A percentile compares a stretch with the other conserved stretches of the same genome.
phyloP scores from a whole-genome alignment of 2,888 invertebrate genomes.

The Eristalinus aeneus region DNA sequence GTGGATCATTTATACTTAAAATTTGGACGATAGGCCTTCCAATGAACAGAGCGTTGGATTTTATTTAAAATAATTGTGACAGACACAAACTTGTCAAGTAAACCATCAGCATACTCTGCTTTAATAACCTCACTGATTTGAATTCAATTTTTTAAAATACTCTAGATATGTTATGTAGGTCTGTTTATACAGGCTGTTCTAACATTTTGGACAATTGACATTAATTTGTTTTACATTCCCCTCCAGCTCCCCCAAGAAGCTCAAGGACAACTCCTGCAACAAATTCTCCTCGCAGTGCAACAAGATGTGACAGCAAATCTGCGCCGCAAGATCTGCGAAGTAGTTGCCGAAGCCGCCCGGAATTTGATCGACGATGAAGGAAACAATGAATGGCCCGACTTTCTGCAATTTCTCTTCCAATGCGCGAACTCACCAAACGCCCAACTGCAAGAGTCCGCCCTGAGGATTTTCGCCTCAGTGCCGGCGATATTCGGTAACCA shows the following conservation, averaged over 20 bases:
- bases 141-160: too few relatives aligned
- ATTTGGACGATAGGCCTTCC: too few relatives aligned
- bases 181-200: too few relatives aligned
- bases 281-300: conserved; percentile 91
- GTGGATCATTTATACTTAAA: too few relatives aligned
- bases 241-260: conserved; percentile 87
- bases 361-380: conserved; percentile 97
- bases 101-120: too few relatives aligned
- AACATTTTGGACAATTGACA: neutral
- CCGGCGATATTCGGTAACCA: conserved; percentile 98
- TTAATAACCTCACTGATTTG: too few relatives aligned
- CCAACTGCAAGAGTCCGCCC: conserved; percentile 94
- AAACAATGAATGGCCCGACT: conserved; percentile 98
- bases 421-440: conserved; percentile 93
- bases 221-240: neutral
- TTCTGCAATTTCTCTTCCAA: conserved; percentile 96
- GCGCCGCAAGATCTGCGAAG: conserved; percentile 96
- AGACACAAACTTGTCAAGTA: too few relatives aligned
- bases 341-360: conserved; percentile 96
- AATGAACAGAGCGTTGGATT: too few relatives aligned
- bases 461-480: conserved; percentile 97
- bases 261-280: conserved; percentile 91
- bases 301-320: conserved; percentile 90
- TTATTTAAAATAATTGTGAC: too few relatives aligned
- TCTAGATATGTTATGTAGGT: too few relatives aligned